Evolutionary conservation across 2,113 vertebrate species (phyloP), one percentile per base, ranked within the genome.

Genomic region (Tragelaphus buxtoni): DNA sequence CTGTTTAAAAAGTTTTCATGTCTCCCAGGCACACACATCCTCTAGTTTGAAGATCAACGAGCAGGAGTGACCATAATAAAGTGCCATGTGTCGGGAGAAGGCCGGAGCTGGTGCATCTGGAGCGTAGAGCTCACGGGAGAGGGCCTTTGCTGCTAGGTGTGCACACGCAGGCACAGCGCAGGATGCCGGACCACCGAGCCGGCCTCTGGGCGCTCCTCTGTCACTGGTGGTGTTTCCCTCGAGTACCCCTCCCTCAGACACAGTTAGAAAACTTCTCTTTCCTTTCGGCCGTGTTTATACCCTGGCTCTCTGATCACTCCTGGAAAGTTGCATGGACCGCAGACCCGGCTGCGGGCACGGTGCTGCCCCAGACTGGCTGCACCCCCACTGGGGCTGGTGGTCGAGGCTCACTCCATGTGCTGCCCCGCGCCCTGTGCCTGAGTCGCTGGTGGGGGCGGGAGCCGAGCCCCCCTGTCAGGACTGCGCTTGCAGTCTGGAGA

Each of bases 131-230:
- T 22, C 35, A 7, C 0, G 1, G 5, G 35, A 74, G 22, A 12
- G 22, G 35, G 35, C 3, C 11, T 42, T 74, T 74, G 69, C 20
- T 35, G n/a, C n/a, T 69, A 42, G 69, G 35, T 42, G 74, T 1
- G 8, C 74, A 47, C 2, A 42, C 72, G 2, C 8, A 32, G 45
- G 74, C 5, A 2, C 74, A 14, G 8, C 4, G 0, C 9, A 9
- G 76, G 16, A 3, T 4, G 16, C 76, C 0, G 2, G 4, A 14
- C 72, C 28, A 17, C 14, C 7, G 0, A 30, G 26, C 28, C 4
- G 2, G 65, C 65, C 18, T 22, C 18, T 22, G 9, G n/a, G n/a
- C 5, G 1, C 18, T 55, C 13, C 24, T 13, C 80, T 13, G 51
- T 72, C 11, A 28, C 26, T 20, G 42, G 30, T 49, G 17, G 9